phyloP scores from a whole-genome alignment of 2,888 invertebrate genomes.

The Frankliniella fusca region DNA sequence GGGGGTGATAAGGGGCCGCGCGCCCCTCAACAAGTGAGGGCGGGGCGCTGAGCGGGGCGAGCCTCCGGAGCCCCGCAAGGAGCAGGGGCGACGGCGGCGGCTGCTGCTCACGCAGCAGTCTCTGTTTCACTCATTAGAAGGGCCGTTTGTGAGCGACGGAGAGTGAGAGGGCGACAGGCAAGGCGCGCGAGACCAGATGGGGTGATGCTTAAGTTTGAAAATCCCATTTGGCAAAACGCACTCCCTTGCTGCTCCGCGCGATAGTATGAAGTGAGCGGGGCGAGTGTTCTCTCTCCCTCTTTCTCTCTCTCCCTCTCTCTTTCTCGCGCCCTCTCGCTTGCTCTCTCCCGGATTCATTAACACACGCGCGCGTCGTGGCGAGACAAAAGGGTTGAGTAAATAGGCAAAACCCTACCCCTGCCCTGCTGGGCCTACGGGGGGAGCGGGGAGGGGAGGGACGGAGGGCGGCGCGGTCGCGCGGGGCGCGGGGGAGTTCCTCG shows the following conservation, averaged over 20 bases:
- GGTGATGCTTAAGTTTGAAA: slow-evolving; percentile 2
- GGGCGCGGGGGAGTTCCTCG: background rate
- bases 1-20: background rate
- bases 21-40: slow-evolving; percentile 14
- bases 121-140: slow-evolving; percentile 13
- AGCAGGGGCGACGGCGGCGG: too few relatives aligned
- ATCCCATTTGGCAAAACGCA: slow-evolving; percentile 19
- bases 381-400: slow-evolving; percentile 21
- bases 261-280: background rate
- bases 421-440: background rate
- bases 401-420: background rate
- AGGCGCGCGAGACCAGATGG: background rate
- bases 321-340: background rate
- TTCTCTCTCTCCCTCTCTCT: background rate
- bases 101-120: background rate
- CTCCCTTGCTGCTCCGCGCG: background rate
- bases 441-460: background rate
- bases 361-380: slow-evolving; percentile 9
- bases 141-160: background rate
- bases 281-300: background rate
- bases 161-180: background rate
- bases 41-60: background rate
- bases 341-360: slow-evolving; percentile 22
- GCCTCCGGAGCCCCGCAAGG: background rate
- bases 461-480: background rate